A percentile compares a stretch with the other conserved stretches of the same genome.
These are phyloP conservation scores for Takifugu rubripes DNA, from an alignment of 2,797 vertebrate species.

Conservation along the genomic window DNA sequence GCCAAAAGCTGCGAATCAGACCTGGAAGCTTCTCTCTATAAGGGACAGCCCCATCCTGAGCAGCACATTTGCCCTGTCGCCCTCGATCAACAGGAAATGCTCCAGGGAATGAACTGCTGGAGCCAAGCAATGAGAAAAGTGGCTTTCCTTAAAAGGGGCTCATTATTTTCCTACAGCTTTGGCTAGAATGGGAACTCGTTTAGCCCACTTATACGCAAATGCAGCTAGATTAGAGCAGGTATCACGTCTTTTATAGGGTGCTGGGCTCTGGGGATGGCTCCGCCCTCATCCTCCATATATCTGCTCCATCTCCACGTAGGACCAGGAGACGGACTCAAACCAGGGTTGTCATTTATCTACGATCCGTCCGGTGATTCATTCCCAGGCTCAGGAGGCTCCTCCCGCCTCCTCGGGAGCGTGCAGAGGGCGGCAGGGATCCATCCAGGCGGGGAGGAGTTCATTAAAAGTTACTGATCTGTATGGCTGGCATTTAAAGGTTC, in stretches of 20 bases:
- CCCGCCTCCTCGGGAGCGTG: background rate
- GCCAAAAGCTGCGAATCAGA: too few species aligned
- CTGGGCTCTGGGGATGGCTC: too few species aligned
- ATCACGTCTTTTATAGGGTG: too few species aligned
- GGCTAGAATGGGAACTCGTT: background rate
- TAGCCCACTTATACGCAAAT: background rate
- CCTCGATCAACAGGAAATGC: slow-evolving; percentile 7
- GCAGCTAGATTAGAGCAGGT: too few species aligned
- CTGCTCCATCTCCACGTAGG: too few species aligned
- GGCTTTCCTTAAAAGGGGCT: slow-evolving; percentile 15
- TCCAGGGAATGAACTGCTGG: slow-evolving; percentile 20
- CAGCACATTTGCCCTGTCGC: slow-evolving; percentile 6
- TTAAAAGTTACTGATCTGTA: slow-evolving; percentile 1
- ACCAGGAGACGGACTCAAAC: background rate
- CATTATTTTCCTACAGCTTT: slow-evolving; percentile 31
- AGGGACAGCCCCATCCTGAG: background rate
- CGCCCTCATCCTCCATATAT: too few species aligned
- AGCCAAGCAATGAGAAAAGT: slow-evolving; percentile 18
- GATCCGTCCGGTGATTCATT: background rate
- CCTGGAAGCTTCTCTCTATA: too few species aligned
- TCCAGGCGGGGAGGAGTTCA: background rate
- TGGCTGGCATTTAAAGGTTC: background rate
- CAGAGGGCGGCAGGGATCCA: background rate
- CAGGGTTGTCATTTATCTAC: background rate
- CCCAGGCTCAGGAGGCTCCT: background rate